Evolutionary conservation across 2,888 invertebrate species (phyloP).

Genomic region (Mimachlamys varia): DNA sequence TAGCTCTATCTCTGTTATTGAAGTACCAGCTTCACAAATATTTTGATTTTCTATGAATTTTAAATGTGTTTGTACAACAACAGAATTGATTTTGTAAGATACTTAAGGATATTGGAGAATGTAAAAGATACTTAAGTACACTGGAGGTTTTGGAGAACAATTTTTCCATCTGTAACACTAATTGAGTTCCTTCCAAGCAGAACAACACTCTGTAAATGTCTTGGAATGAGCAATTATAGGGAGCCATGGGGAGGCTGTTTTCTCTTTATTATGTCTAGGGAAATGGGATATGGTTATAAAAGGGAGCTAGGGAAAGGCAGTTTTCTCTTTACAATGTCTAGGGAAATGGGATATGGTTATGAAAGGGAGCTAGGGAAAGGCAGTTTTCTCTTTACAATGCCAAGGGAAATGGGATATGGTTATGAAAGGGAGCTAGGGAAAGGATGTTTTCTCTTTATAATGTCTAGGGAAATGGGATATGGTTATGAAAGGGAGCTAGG

Average conservation of each 20-base stretch:
- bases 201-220: neutral
- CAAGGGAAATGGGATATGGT: too few species aligned
- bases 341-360: too few species aligned
- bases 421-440: too few species aligned
- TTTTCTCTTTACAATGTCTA: too few species aligned
- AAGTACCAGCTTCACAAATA: neutral
- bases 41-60: neutral
- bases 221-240: too few species aligned
- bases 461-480: too few species aligned
- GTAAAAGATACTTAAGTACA: neutral
- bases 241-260: neutral
- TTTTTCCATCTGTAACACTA: neutral
- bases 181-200: neutral
- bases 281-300: neutral
- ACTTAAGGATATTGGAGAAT: neutral
- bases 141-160: neutral
- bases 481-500: too few species aligned
- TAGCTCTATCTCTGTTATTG: neutral
- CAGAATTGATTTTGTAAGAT: neutral
- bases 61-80: neutral
- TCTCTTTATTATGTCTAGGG: neutral
- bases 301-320: too few species aligned
- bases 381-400: too few species aligned
- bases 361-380: too few species aligned
- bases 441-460: too few species aligned